Base-by-base conservation (phyloP, 1,140 invertebrate genomes). In the Octopus bimaculoides region DNA sequence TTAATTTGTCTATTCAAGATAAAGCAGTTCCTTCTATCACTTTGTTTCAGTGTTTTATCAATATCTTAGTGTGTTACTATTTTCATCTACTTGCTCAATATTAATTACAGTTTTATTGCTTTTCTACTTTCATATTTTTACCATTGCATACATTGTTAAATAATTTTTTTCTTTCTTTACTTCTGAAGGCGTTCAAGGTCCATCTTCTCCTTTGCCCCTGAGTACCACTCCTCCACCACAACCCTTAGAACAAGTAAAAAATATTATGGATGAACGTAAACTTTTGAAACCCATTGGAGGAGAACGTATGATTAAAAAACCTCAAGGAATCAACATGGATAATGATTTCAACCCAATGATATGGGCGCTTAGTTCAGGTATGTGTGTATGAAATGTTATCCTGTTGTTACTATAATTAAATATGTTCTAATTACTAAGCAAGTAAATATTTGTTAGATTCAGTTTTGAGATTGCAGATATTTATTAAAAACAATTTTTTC, bases 341-440 rank as follows among this genome's bases (percentile, higher is more conserved):
- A 14, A 17, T 41, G 74, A 53, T 41, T 52, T 7, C 26, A 75
- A 75, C 17, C 26, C 52, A 7, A 52, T 75, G n/a, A 75, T 75
- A 12, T 75, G 74, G 74, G 74, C 20, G 52, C 74, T 75, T 75
- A 75, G 74, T 75, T 75, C 74, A 20, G 74, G 74, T 75, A n/a
- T 41, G 77, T 17, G 5, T 52, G 53, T 20, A 2, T 41, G 26
- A 41, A 41, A 41, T 41, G 20, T 12, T 12, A 8, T 73, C 41
- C n/a, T 0, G 69, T n/a, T 14, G 12, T 7, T 41, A 20, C 69
- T 73, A 12, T 41, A 73, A 73, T 7, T 41, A 73, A 12, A 20
- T 8, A n/a, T 41, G 41, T 73, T 20, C 26, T 41, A 41, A 41
- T 41, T 41, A 41, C 26, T 3, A 41, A 41, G 26, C 26, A 41